Percentiles rank a stretch among this genome's conserved stretches.
Conservation (phyloP, 2,888 invertebrate genomes). For the Drosophila kanekoi region DNA sequence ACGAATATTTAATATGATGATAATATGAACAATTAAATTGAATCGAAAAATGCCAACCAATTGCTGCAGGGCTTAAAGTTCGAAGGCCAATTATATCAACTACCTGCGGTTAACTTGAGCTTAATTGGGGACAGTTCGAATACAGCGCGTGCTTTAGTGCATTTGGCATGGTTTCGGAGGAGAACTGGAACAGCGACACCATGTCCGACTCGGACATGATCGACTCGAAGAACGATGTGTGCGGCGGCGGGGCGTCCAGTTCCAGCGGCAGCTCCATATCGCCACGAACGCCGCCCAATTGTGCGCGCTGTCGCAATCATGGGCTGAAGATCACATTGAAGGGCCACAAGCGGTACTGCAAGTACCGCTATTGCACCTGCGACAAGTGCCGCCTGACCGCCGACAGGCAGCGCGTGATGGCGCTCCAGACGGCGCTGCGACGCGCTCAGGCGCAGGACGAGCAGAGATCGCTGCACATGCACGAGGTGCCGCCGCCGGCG, state of each 20-base stretch:
- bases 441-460: slow-evolving; percentile 95
- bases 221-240: slow-evolving; percentile 86
- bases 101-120: background rate
- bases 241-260: slow-evolving; percentile 85
- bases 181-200: slow-evolving; percentile 84
- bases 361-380: slow-evolving; percentile 93
- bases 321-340: slow-evolving; percentile 94
- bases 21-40: background rate
- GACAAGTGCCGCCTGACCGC: slow-evolving; percentile 94
- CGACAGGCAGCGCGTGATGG: slow-evolving; percentile 95
- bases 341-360: slow-evolving; percentile 97
- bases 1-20: too few species aligned
- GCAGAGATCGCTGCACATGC: slow-evolving; percentile 86
- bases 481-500: slow-evolving; percentile 86
- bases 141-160: background rate
- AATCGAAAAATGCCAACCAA: slow-evolving; percentile 3
- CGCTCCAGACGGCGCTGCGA: slow-evolving; percentile 92
- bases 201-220: slow-evolving; percentile 86
- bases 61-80: slow-evolving; percentile 3
- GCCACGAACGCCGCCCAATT: slow-evolving; percentile 94
- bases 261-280: slow-evolving; percentile 87
- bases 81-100: slow-evolving; percentile 1
- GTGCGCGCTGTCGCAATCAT: slow-evolving; percentile 96
- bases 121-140: background rate
- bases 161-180: slow-evolving; percentile 83